These are phyloP conservation scores for Melinopterus prodromus DNA, from an alignment of 2,888 invertebrate species.

Conservation along the genomic window DNA sequence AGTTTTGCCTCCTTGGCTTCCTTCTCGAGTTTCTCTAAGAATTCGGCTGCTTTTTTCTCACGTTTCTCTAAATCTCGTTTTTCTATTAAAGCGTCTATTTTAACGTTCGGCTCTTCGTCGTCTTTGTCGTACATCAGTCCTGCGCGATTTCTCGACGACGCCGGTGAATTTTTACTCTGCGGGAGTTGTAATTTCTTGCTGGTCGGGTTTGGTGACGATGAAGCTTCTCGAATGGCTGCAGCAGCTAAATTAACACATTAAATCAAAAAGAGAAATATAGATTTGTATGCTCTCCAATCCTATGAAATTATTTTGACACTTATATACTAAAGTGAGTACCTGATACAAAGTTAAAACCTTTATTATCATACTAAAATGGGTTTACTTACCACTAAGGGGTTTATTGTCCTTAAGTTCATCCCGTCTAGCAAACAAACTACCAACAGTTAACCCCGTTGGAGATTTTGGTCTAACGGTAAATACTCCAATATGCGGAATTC, in stretches of 20 bases:
- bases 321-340: too few relatives aligned
- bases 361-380: constrained; percentile 14
- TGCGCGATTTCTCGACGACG: constrained; percentile 55
- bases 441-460: constrained; percentile 67
- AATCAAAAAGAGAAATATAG: constrained; percentile 26
- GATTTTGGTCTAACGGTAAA: constrained; percentile 65
- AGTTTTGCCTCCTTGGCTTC: constrained; percentile 46
- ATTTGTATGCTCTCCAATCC: too few relatives aligned
- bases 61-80: constrained; percentile 56
- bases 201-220: constrained; percentile 37
- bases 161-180: constrained; percentile 6
- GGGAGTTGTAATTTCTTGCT: constrained; percentile 30
- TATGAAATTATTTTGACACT: too few relatives aligned
- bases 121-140: constrained; percentile 63
- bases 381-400: constrained; percentile 50
- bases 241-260: constrained; percentile 54
- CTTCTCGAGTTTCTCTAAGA: constrained; percentile 51
- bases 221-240: constrained; percentile 63
- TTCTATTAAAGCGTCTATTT: constrained; percentile 61
- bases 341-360: too few relatives aligned
- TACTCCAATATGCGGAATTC: constrained; percentile 57
- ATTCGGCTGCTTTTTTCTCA: constrained; percentile 38
- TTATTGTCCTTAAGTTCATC: constrained; percentile 54
- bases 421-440: constrained; percentile 70
- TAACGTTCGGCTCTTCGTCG: constrained; percentile 58